Percentiles rank a stretch among this genome's conserved stretches.
phyloP scores from a whole-genome alignment of 2,797 vertebrate species.

The Anolis apletophallus region DNA sequence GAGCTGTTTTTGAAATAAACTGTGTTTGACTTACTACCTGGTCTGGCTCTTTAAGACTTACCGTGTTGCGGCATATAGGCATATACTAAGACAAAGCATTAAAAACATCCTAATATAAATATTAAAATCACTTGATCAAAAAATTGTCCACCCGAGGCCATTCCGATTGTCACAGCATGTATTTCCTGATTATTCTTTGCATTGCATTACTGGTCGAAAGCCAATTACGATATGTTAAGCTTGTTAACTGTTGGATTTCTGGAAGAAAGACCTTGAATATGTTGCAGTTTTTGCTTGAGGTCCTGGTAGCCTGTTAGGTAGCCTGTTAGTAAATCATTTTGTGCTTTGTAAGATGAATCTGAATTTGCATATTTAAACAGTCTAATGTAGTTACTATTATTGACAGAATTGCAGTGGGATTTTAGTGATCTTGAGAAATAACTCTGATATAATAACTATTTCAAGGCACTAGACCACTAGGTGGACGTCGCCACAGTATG shows the following conservation, averaged over 20 bases:
- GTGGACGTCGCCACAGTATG: conserved; percentile 93
- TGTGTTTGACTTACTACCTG: too few relatives aligned
- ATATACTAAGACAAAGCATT: too few relatives aligned
- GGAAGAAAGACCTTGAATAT: neutral
- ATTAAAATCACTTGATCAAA: too few relatives aligned
- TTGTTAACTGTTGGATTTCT: neutral
- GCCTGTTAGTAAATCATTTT: neutral
- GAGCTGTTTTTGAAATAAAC: too few relatives aligned
- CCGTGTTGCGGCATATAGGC: too few relatives aligned
- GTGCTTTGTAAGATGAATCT: neutral
- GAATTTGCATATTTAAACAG: neutral
- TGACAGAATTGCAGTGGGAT: neutral
- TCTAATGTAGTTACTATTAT: neutral
- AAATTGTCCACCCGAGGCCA: too few relatives aligned
- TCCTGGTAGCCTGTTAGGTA: neutral
- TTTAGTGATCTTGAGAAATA: neutral
- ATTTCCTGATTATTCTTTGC: too few relatives aligned
- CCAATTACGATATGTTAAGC: neutral
- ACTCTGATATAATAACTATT: neutral
- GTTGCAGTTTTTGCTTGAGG: too few relatives aligned
- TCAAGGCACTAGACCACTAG: conserved; percentile 85
- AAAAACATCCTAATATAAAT: too few relatives aligned
- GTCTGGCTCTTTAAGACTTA: too few relatives aligned
- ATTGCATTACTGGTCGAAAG: too few relatives aligned
- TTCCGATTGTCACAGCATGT: too few relatives aligned